These are phyloP conservation scores for Champsocephalus gunnari DNA, from an alignment of 2,797 vertebrate genomes.

Conservation along the genomic window DNA sequence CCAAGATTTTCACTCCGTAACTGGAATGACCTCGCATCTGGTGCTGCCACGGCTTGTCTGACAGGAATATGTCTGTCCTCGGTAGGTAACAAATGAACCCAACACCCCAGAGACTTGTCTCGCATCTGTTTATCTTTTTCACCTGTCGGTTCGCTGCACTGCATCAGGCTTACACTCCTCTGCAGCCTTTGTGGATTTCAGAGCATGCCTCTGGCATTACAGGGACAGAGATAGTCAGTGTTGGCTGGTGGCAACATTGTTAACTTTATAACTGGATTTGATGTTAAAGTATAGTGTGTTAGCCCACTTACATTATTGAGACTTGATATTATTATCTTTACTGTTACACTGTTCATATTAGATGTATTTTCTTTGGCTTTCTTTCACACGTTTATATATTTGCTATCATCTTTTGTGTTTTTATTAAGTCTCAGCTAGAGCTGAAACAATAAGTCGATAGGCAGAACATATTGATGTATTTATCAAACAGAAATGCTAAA, in stretches of 20 bases:
- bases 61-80: slow-evolving; percentile 82
- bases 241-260: slow-evolving; percentile 61
- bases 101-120: slow-evolving; percentile 79
- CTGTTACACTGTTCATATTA: not conserved
- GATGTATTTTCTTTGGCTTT: not conserved
- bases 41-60: slow-evolving; percentile 74
- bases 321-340: not conserved
- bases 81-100: slow-evolving; percentile 86
- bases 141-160: slow-evolving; percentile 76
- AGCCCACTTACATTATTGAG: not conserved
- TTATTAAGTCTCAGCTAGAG: not conserved
- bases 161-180: slow-evolving; percentile 79
- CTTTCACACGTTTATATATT: not conserved
- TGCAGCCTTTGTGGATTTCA: slow-evolving; percentile 73
- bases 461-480: not conserved
- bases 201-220: slow-evolving; percentile 70
- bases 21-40: slow-evolving; percentile 85
- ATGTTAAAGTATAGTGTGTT: slow-evolving; percentile 11
- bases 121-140: slow-evolving; percentile 85
- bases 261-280: slow-evolving; percentile 49
- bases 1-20: slow-evolving; percentile 75
- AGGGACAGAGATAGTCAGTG: slow-evolving; percentile 53
- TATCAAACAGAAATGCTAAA: not conserved
- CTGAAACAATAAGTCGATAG: not conserved
- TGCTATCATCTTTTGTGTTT: not conserved